Percentiles rank a stretch among this genome's conserved stretches.
Conservation (phyloP, 2,797 vertebrate genomes). For the Varecia variegata region DNA sequence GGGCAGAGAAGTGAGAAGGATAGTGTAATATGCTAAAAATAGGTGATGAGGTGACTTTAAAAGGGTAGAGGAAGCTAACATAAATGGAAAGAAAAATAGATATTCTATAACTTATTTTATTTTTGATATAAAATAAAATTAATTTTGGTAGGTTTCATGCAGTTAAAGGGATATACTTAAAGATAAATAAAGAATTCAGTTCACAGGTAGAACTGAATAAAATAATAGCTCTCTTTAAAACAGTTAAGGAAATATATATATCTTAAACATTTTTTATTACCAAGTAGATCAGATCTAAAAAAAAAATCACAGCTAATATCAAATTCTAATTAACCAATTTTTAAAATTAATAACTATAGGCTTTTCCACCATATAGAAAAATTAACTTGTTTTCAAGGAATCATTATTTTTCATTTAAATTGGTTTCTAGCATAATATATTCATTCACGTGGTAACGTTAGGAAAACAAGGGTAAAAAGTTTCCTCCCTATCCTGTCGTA, state of each 20-base stretch:
- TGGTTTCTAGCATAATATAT: background rate
- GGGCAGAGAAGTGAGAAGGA: background rate
- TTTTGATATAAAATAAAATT: background rate
- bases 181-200: background rate
- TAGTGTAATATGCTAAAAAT: background rate
- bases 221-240: background rate
- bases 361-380: background rate
- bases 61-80: background rate
- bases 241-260: background rate
- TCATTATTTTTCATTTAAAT: constrained; percentile 36
- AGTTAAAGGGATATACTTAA: background rate
- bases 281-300: background rate
- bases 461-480: background rate
- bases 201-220: background rate
- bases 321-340: background rate
- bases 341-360: background rate
- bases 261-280: background rate
- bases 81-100: background rate
- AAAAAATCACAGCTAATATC: background rate
- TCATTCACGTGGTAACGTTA: background rate
- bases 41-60: background rate
- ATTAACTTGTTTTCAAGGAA: background rate
- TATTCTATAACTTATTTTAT: background rate
- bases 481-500: background rate
- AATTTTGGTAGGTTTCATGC: background rate